Evolutionary conservation across 1,140 invertebrate species (phyloP).

Genomic region (Drosophila rhopaloa): DNA sequence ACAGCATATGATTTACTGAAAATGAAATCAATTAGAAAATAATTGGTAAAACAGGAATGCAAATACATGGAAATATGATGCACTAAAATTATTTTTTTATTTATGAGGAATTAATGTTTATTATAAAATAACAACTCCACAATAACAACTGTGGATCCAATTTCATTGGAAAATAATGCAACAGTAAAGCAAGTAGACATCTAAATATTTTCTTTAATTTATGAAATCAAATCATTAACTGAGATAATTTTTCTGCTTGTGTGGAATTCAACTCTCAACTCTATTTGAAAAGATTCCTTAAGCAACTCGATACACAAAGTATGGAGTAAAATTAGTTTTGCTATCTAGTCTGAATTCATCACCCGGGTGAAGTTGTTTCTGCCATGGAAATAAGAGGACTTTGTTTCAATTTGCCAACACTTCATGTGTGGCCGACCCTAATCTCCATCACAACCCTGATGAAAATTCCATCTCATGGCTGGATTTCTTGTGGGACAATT

Average conservation of each 20-base stretch:
- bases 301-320: slow-evolving; percentile 4
- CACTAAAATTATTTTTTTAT: background rate
- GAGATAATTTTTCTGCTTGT: too few species aligned
- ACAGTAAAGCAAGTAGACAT: too few species aligned
- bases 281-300: background rate
- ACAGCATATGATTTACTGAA: background rate
- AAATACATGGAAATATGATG: background rate
- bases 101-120: too few species aligned
- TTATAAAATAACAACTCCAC: too few species aligned
- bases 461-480: slow-evolving; percentile 38
- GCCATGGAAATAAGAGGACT: slow-evolving; percentile 11
- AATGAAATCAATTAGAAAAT: background rate
- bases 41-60: background rate
- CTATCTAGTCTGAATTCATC: slow-evolving; percentile 28
- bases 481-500: slow-evolving; percentile 46
- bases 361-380: slow-evolving; percentile 1
- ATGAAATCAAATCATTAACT: too few species aligned
- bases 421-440: slow-evolving; percentile 21
- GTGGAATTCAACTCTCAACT: background rate
- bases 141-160: too few species aligned
- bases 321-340: slow-evolving; percentile 18
- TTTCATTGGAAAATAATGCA: too few species aligned
- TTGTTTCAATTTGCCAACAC: slow-evolving; percentile 50
- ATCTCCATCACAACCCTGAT: slow-evolving; percentile 21
- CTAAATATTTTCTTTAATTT: too few species aligned